Evolutionary conservation across 2,888 invertebrate species (phyloP).

Genomic region (Drosophila kokeensis): DNA sequence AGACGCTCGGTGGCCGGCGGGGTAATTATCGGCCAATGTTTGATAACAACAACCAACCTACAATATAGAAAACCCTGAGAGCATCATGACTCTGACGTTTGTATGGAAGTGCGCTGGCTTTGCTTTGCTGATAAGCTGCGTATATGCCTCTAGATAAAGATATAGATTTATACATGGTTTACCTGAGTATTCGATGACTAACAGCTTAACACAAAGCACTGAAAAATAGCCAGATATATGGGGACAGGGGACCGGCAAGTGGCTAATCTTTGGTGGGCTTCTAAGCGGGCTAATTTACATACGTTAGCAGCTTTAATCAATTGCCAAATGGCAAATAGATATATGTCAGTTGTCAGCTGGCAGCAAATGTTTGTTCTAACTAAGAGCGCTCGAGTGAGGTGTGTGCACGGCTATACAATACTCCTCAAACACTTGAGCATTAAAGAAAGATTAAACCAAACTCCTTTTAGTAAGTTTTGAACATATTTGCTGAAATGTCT

Average conservation of each 20-base stretch:
- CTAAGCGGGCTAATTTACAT: constrained; percentile 30
- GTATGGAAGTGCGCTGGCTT: constrained; percentile 14
- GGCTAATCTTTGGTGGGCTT: constrained; percentile 9
- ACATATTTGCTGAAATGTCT: not conserved
- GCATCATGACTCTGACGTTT: constrained; percentile 7
- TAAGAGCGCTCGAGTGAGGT: not conserved
- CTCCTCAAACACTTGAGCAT: not conserved
- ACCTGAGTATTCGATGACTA: constrained; percentile 18
- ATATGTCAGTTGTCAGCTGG: constrained; percentile 38
- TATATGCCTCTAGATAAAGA: constrained; percentile 10
- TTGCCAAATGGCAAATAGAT: constrained; percentile 50
- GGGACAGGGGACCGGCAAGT: not conserved
- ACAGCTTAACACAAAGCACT: not conserved
- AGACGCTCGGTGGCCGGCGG: not conserved
- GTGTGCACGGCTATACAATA: not conserved
- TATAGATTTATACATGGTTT: constrained; percentile 1
- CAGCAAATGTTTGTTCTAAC: constrained; percentile 22
- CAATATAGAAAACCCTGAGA: constrained; percentile 10
- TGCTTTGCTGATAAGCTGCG: constrained; percentile 47
- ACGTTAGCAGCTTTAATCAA: constrained; percentile 54
- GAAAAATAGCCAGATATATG: not conserved
- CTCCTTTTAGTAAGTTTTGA: not conserved
- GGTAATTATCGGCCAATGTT: constrained; percentile 41
- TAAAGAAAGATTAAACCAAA: not conserved
- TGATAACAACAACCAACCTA: constrained; percentile 32